Percentiles rank a stretch among this genome's conserved stretches.
Evolutionary conservation across 2,888 invertebrate species (phyloP).

Genomic region (Xylota sylvarum): DNA sequence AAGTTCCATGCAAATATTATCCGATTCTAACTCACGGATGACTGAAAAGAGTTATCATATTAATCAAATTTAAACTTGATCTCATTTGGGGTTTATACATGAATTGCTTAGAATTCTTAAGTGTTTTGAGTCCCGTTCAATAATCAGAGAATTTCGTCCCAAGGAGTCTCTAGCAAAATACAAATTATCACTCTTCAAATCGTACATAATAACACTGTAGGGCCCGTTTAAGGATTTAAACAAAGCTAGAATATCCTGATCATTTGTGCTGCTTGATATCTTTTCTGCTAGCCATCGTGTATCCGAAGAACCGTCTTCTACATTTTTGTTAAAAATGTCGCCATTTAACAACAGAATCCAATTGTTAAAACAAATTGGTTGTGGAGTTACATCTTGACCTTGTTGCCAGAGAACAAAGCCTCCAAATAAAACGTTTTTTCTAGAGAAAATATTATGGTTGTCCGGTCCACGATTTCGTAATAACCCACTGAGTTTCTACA

Average conservation of each 20-base stretch:
- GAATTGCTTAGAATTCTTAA: constrained; percentile 86
- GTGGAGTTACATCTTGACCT: constrained; percentile 87
- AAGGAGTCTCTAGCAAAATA: constrained; percentile 94
- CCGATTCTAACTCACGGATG: constrained; percentile 61
- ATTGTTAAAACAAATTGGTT: constrained; percentile 88
- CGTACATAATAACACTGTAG: constrained; percentile 92
- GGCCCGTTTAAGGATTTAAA: constrained; percentile 91
- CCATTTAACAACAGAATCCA: constrained; percentile 94
- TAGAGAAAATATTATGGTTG: not conserved
- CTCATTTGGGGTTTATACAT: constrained; percentile 80
- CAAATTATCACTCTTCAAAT: constrained; percentile 86
- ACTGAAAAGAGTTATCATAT: constrained; percentile 33
- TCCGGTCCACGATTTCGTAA: constrained; percentile 61
- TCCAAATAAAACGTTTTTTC: constrained; percentile 79
- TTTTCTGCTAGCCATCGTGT: constrained; percentile 86
- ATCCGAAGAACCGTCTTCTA: constrained; percentile 85
- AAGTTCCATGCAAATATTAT: constrained; percentile 86
- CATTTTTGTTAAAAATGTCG: constrained; percentile 90
- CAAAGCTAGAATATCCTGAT: constrained; percentile 81
- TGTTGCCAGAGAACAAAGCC: constrained; percentile 94
- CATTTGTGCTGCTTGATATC: constrained; percentile 80
- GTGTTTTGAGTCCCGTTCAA: constrained; percentile 84
- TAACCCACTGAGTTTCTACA: constrained; percentile 36
- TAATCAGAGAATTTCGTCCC: constrained; percentile 93
- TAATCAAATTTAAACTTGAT: constrained; percentile 1